Base-by-base conservation (phyloP, 2,888 invertebrate species). In the Protula sp. region DNA sequence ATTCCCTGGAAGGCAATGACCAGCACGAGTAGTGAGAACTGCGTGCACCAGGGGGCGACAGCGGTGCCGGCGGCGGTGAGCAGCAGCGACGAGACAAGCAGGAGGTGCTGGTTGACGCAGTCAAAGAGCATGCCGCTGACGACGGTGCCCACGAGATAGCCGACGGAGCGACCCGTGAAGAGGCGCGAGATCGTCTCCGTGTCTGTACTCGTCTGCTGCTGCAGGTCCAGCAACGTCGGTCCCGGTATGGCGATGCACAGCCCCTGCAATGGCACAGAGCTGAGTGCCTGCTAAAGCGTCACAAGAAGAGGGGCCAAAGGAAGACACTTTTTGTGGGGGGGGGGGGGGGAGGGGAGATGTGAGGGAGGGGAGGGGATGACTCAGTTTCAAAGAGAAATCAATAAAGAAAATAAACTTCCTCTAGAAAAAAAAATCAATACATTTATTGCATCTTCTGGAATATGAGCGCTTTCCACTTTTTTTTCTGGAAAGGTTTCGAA, bases 171-270 rank as follows among this genome's bases (percentile, higher is more conserved):
- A 3, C 78, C 77, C 1, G 77, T 74, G 67, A 81, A 81, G 28
- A 82, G 76, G 59, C 73, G 73, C 28, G 77, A 73, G 59, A 82
- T 80, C 38, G 74, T 69, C 19, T 74, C 67, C 2, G 74, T 72
- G 57, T 73, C 70, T 4, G 75, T 69, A 58, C 74, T 66, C 0
- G 78, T 74, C 30, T 74, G 70, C 55, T 76, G 73, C 54, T 74
- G 71, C 27, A 82, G 74, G 64, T 81, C 79, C 1, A 78, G 70
- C 27, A 82, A 69, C 0, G 82, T 81, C 9, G 82, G 81, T 9
- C 82, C 82, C 28, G 81, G 79, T 55, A 83, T 77, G 2, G 82
- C 79, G 60, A 81, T 73, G 61, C 80, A 79, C 30, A 82, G 64
- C 19, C 83, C 83, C 83, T 83, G 68, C 22, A 71, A 67, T 19